phyloP scores from a whole-genome alignment of 2,888 invertebrate species.

The Corbicula japonica region DNA sequence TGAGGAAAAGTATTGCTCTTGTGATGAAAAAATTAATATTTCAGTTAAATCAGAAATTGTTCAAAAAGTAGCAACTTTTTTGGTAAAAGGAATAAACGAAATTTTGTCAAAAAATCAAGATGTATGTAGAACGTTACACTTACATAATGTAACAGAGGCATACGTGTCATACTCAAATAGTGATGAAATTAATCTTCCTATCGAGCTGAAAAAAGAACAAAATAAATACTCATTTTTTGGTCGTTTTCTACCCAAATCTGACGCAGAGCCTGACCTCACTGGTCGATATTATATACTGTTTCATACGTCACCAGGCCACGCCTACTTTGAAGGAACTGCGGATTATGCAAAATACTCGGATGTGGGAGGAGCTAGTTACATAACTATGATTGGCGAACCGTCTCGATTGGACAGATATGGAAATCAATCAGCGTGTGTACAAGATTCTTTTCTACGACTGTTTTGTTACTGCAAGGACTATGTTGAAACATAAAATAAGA shows the following conservation, averaged over 20 bases:
- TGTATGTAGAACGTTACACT: conserved; percentile 1
- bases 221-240: too few species aligned
- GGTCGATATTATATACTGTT: conserved; percentile 4
- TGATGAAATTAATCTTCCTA: conserved; percentile 17
- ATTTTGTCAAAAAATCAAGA: conserved; percentile 27
- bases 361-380: neutral
- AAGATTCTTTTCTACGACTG: neutral
- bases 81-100: conserved; percentile 29
- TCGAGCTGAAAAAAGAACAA: neutral
- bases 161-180: conserved; percentile 23
- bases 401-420: conserved; percentile 2
- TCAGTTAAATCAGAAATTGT: conserved; percentile 12
- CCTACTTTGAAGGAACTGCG: conserved; percentile 9
- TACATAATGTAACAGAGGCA: conserved; percentile 32
- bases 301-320: neutral
- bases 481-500: too few species aligned
- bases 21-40: conserved; percentile 29
- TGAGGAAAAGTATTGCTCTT: conserved; percentile 89
- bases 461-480: conserved; percentile 10
- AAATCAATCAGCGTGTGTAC: conserved; percentile 5
- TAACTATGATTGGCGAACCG: conserved; percentile 8
- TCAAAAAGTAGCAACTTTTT: conserved; percentile 3
- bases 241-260: neutral
- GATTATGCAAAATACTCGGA: neutral
- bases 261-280: neutral